Percentiles rank a stretch among this genome's conserved stretches.
phyloP scores from a whole-genome alignment of 2,113 vertebrate species.

The Zosterops hypoxanthus region DNA sequence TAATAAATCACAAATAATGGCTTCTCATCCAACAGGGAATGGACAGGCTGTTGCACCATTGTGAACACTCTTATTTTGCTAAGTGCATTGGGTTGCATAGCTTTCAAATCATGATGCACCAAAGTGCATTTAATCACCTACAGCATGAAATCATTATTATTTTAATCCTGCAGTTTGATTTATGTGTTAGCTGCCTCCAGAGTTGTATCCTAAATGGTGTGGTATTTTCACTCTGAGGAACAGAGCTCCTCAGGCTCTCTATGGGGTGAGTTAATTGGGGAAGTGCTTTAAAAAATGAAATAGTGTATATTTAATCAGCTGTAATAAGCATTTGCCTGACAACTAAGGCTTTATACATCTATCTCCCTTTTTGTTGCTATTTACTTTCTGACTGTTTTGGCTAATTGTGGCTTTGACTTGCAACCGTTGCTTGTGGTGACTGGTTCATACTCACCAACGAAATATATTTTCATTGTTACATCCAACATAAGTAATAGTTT shows the following conservation, averaged over 20 bases:
- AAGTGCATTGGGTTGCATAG: constrained; percentile 22
- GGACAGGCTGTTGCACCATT: constrained; percentile 39
- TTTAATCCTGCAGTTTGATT: constrained; percentile 48
- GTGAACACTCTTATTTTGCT: constrained; percentile 8
- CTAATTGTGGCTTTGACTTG: constrained; percentile 29
- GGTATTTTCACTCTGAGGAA: constrained; percentile 42
- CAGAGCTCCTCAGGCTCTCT: constrained; percentile 36
- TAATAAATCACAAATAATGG: constrained; percentile 10
- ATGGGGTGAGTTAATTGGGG: constrained; percentile 57
- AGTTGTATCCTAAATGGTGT: constrained; percentile 32
- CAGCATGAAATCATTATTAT: constrained; percentile 58
- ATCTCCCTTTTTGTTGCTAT: not conserved
- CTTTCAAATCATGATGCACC: constrained; percentile 22
- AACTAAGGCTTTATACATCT: not conserved
- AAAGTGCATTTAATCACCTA: constrained; percentile 42
- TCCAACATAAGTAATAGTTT: not conserved
- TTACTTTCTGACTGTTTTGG: constrained; percentile 38
- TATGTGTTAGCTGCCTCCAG: constrained; percentile 31
- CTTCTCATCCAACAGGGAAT: constrained; percentile 65
- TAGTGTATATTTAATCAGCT: constrained; percentile 10
- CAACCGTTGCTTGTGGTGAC: constrained; percentile 16
- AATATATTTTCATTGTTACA: not conserved
- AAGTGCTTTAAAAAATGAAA: constrained; percentile 15
- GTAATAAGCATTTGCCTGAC: constrained; percentile 10
- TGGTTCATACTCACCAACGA: not conserved